phyloP scores from a whole-genome alignment of 2,797 vertebrate genomes.

The Myripristis jacobus region DNA sequence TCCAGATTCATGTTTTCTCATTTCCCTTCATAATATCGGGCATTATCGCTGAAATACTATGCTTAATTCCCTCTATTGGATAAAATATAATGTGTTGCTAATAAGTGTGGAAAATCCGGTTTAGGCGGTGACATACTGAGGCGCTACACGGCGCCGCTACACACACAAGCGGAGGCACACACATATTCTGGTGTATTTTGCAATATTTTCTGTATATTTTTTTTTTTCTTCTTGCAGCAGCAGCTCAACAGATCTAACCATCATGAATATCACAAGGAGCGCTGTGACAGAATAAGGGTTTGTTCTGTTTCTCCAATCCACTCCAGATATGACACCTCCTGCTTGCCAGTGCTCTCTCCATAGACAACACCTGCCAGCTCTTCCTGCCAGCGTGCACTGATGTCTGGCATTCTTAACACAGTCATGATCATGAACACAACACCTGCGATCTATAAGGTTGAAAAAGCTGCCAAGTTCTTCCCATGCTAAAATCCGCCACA shows the following conservation, averaged over 20 bases:
- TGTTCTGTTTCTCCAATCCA: slow-evolving; percentile 56
- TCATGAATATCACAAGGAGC: slow-evolving; percentile 52
- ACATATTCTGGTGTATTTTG: slow-evolving; percentile 13
- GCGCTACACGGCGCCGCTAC: slow-evolving; percentile 10
- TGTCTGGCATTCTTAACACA: slow-evolving; percentile 58
- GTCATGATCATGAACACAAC: slow-evolving; percentile 60
- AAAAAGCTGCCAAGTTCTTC: slow-evolving; percentile 56
- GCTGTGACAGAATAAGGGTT: slow-evolving; percentile 58
- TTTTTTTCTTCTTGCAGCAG: background rate
- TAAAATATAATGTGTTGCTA: slow-evolving; percentile 63
- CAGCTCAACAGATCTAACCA: slow-evolving; percentile 42
- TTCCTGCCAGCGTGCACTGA: slow-evolving; percentile 48
- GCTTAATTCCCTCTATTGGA: slow-evolving; percentile 65
- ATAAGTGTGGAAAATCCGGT: slow-evolving; percentile 73
- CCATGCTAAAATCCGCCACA: slow-evolving; percentile 24
- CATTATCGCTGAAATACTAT: slow-evolving; percentile 44
- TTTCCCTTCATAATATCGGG: slow-evolving; percentile 18
- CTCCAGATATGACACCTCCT: slow-evolving; percentile 49
- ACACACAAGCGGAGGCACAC: slow-evolving; percentile 9
- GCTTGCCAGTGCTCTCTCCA: slow-evolving; percentile 53
- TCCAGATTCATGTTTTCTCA: slow-evolving; percentile 41
- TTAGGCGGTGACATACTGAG: slow-evolving; percentile 48
- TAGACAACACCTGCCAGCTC: slow-evolving; percentile 62
- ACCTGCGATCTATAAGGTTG: slow-evolving; percentile 63
- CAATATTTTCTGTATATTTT: slow-evolving; percentile 29